phyloP scores from a whole-genome alignment of 2,113 vertebrate genomes.

The Lichenostomus cassidix region DNA sequence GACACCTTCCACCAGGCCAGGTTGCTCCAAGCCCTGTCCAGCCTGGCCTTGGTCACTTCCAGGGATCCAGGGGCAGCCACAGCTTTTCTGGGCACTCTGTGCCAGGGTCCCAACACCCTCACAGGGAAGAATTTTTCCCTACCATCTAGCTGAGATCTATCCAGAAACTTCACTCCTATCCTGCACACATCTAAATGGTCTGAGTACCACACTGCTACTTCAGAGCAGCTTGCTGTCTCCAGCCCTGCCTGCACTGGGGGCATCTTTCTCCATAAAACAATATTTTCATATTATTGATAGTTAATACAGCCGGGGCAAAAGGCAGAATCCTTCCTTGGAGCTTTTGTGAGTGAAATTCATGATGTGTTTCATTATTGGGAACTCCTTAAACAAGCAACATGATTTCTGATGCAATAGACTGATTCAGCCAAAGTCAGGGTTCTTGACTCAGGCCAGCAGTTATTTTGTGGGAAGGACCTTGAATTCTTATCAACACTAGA shows the following conservation, averaged over 20 bases:
- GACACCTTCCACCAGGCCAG: too few species aligned
- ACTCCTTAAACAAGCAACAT: not conserved
- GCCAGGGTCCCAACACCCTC: too few species aligned
- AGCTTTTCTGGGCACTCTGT: too few species aligned
- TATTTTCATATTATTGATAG: not conserved
- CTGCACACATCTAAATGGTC: not conserved
- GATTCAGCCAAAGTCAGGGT: not conserved
- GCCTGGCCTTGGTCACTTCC: too few species aligned
- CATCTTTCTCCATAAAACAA: not conserved
- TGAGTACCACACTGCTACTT: not conserved
- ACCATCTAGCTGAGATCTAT: not conserved
- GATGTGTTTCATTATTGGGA: not conserved
- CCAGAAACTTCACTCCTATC: not conserved
- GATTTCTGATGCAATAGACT: not conserved
- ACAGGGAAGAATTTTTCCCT: not conserved
- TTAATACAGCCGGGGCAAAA: not conserved
- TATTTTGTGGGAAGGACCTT: not conserved
- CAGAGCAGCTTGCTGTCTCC: not conserved
- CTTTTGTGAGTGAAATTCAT: not conserved
- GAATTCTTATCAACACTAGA: not conserved
- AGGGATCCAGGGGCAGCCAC: too few species aligned
- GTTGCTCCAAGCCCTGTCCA: too few species aligned
- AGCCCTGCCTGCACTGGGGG: not conserved
- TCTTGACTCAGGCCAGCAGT: not conserved
- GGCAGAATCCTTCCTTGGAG: not conserved